Evolutionary conservation across 2,888 invertebrate genomes (phyloP).

Genomic region (Monopis laevigella): DNA sequence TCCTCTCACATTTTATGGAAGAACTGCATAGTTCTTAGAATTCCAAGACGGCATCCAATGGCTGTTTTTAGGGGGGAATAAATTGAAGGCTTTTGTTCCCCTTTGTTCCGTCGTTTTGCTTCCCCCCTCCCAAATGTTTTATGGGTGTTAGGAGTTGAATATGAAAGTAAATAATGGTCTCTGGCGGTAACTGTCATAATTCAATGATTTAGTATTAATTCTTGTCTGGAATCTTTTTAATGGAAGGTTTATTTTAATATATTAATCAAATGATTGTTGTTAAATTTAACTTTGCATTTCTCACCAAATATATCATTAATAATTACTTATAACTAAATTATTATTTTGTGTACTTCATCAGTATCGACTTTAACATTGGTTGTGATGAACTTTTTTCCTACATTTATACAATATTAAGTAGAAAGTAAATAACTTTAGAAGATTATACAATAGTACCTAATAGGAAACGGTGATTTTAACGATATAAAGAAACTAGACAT

Average conservation of each 20-base stretch:
- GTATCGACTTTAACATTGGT: slow-evolving; percentile 3
- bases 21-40: neutral
- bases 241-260: too few species aligned
- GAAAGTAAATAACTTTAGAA: too few species aligned
- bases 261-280: too few species aligned
- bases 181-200: neutral
- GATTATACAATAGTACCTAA: too few species aligned
- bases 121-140: neutral
- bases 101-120: neutral
- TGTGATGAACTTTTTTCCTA: slow-evolving; percentile 7
- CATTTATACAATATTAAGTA: neutral
- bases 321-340: too few species aligned
- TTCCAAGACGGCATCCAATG: neutral
- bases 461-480: too few species aligned
- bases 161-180: slow-evolving; percentile 3
- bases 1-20: neutral
- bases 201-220: neutral
- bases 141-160: neutral
- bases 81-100: slow-evolving; percentile 2
- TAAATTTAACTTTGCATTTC: too few species aligned
- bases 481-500: too few species aligned
- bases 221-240: too few species aligned
- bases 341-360: too few species aligned
- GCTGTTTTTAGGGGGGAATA: neutral
- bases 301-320: too few species aligned